Evolutionary conservation across 2,888 invertebrate species (phyloP), one percentile per base, ranked within the genome.

Genomic region (Acronicta psi): DNA sequence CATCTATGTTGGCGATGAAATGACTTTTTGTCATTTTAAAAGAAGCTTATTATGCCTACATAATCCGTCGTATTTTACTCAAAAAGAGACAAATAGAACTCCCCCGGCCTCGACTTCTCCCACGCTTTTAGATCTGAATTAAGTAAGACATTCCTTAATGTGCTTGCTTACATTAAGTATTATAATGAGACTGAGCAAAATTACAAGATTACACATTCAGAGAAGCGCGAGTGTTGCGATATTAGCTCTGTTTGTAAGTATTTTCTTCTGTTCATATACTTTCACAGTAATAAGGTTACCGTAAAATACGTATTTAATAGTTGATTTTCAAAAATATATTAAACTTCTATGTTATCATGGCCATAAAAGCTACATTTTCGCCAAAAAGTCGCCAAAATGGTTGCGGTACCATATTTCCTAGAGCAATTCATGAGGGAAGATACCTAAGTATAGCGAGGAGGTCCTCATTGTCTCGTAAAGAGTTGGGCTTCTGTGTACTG

Each of bases 401-500:
- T 25, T 20, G 20, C 3, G 9, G 10, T 25, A 25, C 25, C 8
- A 10, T 10, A 10, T 25, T 2, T 9, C 25, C 25, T 3, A 25
- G 4, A 10, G 25, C 25, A n/a, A n/a, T n/a, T n/a, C n/a, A n/a
- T n/a, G n/a, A n/a, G n/a, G n/a, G n/a, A n/a, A n/a, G n/a, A n/a
- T n/a, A n/a, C n/a, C n/a, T n/a, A n/a, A 25, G 10, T 25, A 25
- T 10, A 25, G 25, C 2, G 29, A 1, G 6, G 1, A 13, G 7
- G 1, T 29, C 11, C 7, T 8, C 17, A 17, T 16, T 13, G 17
- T 3, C 2, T 40, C 17, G n/a, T n/a, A 16, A 43, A 7, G 13
- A 38, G 42, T 56, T 38, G 57, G 25, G 18, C 63, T 57, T 63
- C 64, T 67, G 64, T 8, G 3, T 9, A 8, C 3, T 6, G 43